Conservation (phyloP, 2,113 vertebrate genomes). For the Callipepla californica region DNA sequence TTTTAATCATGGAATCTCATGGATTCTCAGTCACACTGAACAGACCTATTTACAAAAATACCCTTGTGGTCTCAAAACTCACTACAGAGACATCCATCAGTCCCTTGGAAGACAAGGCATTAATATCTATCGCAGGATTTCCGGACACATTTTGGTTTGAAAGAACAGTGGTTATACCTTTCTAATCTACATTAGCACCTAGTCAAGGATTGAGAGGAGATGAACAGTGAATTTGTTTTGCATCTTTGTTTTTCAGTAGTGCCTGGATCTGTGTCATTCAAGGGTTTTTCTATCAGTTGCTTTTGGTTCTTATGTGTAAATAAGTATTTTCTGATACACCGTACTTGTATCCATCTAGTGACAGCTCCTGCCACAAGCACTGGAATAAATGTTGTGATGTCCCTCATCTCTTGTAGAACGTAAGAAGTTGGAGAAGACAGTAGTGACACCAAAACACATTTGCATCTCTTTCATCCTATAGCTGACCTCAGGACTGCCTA, state of each 20-base stretch:
- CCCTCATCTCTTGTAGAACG: background rate
- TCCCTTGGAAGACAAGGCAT: background rate
- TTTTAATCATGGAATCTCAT: background rate
- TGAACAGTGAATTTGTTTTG: background rate
- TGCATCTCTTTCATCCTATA: background rate
- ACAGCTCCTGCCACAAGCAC: background rate
- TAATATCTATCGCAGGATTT: background rate
- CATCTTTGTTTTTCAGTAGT: background rate
- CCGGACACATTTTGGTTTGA: background rate
- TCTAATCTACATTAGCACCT: background rate
- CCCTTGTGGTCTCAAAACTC: background rate
- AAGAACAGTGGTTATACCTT: background rate
- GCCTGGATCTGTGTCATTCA: background rate
- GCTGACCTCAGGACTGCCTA: background rate
- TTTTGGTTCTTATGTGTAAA: background rate
- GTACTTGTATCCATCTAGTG: background rate
- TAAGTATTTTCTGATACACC: background rate
- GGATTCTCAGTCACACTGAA: background rate
- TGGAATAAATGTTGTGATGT: background rate
- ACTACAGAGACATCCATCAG: background rate
- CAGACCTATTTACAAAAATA: background rate
- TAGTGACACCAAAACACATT: background rate
- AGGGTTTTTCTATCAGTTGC: background rate
- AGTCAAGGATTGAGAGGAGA: background rate
- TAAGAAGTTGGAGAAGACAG: background rate